Percentiles rank a stretch among this genome's conserved stretches.
Conservation (phyloP, 2,797 vertebrate species). For the Bucorvus abyssinicus region DNA sequence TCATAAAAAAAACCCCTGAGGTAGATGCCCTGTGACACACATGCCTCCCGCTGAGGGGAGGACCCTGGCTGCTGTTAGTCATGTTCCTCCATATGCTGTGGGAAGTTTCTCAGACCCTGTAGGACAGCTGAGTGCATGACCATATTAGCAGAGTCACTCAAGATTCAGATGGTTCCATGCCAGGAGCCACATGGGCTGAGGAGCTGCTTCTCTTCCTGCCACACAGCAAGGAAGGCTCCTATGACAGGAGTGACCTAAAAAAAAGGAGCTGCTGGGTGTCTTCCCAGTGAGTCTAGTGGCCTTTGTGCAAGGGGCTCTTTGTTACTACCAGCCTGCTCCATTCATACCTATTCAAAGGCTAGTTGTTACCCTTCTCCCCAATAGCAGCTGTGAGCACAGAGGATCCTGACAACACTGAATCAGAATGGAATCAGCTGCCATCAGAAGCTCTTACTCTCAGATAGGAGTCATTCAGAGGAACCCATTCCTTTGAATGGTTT, state of each 20-base stretch:
- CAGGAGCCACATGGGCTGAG: not conserved
- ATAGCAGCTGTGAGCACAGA: fast-evolving
- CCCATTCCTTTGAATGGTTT: not conserved
- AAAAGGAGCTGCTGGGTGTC: not conserved
- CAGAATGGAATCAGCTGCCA: not conserved
- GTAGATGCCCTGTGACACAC: not conserved
- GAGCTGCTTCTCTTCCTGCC: not conserved
- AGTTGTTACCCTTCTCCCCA: not conserved
- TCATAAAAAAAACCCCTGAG: fast-evolving
- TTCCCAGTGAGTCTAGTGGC: not conserved
- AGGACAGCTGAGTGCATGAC: not conserved
- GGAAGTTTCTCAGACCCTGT: not conserved
- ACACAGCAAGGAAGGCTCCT: not conserved
- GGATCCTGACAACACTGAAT: not conserved
- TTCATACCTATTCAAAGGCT: not conserved
- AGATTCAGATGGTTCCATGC: no score
- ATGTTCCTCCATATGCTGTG: not conserved
- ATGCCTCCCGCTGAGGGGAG: fast-evolving
- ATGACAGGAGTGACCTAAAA: not conserved
- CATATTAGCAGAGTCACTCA: not conserved
- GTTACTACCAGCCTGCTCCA: not conserved
- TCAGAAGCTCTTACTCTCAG: not conserved
- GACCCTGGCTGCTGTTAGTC: not conserved
- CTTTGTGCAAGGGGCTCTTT: not conserved
- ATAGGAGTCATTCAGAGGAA: not conserved